A percentile compares a stretch with the other conserved stretches of the same genome.
Evolutionary conservation across 2,113 vertebrate species (phyloP).

Genomic region (Cricetomys ansorgei): DNA sequence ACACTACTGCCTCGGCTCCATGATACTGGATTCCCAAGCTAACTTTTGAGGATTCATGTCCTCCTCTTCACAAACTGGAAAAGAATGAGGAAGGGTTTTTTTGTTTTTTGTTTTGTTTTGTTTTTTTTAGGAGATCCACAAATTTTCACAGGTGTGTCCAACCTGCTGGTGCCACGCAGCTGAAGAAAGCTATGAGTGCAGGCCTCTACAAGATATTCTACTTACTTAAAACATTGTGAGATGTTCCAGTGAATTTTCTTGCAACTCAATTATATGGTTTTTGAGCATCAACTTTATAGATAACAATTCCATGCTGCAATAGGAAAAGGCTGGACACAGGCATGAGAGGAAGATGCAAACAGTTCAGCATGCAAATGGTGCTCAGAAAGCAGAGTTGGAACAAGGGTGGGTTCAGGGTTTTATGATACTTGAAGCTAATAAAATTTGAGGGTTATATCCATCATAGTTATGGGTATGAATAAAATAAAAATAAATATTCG

Average conservation of each 20-base stretch:
- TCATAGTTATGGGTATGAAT: background rate
- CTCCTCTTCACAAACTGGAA: background rate
- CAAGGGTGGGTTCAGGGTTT: background rate
- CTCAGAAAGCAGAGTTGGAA: background rate
- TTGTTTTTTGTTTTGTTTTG: too few relatives aligned
- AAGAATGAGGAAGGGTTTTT: background rate
- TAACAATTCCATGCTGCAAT: background rate
- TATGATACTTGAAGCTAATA: background rate
- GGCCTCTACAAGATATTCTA: too few relatives aligned
- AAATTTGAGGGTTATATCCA: background rate
- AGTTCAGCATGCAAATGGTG: background rate
- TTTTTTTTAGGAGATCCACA: background rate
- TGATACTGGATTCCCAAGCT: background rate
- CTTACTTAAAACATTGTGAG: background rate
- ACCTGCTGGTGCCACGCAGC: background rate
- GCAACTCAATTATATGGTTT: too few relatives aligned
- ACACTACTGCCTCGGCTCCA: background rate
- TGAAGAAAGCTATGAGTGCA: background rate
- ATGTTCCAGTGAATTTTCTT: background rate
- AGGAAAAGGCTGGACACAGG: background rate
- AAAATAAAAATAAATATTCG: slow-evolving; percentile 4
- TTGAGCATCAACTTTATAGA: background rate
- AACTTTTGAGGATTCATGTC: background rate
- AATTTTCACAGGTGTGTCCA: background rate
- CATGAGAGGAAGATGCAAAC: slow-evolving; percentile 6